These are phyloP conservation scores for Rhyacichthys aspro DNA, from an alignment of 2,797 vertebrate species.

Conservation along the genomic window DNA sequence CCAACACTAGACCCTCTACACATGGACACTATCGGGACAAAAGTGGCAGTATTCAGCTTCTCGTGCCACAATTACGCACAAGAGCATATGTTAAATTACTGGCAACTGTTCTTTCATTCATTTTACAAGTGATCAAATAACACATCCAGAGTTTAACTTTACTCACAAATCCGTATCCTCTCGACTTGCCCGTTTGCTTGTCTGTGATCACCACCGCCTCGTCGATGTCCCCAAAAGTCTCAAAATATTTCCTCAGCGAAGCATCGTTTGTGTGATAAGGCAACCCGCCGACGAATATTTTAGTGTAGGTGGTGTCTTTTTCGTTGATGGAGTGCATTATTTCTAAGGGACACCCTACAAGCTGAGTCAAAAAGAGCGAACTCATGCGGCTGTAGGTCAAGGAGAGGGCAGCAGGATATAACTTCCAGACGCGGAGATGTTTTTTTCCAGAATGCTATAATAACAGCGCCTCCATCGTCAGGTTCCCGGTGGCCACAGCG, in stretches of 20 bases:
- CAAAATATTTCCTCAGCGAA: constrained; percentile 92
- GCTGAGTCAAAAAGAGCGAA: constrained; percentile 66
- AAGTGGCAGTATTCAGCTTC: constrained; percentile 44
- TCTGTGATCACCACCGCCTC: constrained; percentile 97
- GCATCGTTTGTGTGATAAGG: constrained; percentile 95
- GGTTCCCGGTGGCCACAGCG: constrained; percentile 24
- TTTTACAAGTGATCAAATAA: too few species aligned
- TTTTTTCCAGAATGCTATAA: constrained; percentile 20
- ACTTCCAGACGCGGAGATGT: constrained; percentile 42
- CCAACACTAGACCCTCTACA: constrained; percentile 52
- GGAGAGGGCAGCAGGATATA: constrained; percentile 16
- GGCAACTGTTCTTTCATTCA: too few species aligned
- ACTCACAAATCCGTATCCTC: constrained; percentile 97
- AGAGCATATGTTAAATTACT: too few species aligned
- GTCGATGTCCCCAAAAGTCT: constrained; percentile 94
- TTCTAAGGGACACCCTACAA: constrained; percentile 73
- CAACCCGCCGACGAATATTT: constrained; percentile 94
- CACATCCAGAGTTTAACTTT: not conserved
- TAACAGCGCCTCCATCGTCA: constrained; percentile 44
- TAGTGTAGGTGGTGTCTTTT: constrained; percentile 94
- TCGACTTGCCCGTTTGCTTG: constrained; percentile 93
- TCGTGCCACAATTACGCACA: not conserved
- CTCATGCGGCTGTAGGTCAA: constrained; percentile 45
- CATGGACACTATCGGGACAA: constrained; percentile 47
- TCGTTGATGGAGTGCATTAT: constrained; percentile 89